Percentiles rank a stretch among this genome's conserved stretches.
These are phyloP conservation scores for Nyctalus aviator DNA, from an alignment of 2,797 vertebrate genomes.

Conservation along the genomic window DNA sequence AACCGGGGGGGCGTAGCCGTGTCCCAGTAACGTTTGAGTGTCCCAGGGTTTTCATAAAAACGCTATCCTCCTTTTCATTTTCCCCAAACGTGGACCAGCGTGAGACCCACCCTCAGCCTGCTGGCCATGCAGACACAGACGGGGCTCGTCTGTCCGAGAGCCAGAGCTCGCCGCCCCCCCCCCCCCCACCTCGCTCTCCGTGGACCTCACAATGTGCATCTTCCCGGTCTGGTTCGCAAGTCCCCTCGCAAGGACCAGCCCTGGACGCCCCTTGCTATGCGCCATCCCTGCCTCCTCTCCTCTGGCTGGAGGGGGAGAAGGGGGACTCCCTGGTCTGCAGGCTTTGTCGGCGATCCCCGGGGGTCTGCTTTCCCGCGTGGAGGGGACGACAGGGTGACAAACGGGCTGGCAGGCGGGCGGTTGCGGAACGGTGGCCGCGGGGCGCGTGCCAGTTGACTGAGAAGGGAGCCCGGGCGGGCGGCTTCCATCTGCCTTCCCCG, in stretches of 20 bases:
- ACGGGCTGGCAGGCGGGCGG: background rate
- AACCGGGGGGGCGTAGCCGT: accelerated
- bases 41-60: background rate
- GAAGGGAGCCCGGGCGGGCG: background rate
- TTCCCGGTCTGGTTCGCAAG: background rate
- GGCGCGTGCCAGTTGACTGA: background rate
- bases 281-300: background rate
- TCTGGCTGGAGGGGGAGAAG: background rate
- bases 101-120: background rate
- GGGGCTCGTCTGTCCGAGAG: accelerated
- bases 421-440: background rate
- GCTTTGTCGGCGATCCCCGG: background rate
- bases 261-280: background rate
- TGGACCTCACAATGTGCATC: background rate
- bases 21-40: background rate
- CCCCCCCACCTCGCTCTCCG: background rate
- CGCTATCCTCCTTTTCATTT: background rate
- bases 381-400: constrained; percentile 61
- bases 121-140: background rate
- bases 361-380: constrained; percentile 34
- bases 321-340: background rate
- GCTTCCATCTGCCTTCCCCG: background rate
- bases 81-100: background rate
- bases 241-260: background rate
- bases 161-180: accelerated